Conservation (phyloP, 37 sponge, comb jelly and placozoan species). For the Spongilla lacustris region DNA sequence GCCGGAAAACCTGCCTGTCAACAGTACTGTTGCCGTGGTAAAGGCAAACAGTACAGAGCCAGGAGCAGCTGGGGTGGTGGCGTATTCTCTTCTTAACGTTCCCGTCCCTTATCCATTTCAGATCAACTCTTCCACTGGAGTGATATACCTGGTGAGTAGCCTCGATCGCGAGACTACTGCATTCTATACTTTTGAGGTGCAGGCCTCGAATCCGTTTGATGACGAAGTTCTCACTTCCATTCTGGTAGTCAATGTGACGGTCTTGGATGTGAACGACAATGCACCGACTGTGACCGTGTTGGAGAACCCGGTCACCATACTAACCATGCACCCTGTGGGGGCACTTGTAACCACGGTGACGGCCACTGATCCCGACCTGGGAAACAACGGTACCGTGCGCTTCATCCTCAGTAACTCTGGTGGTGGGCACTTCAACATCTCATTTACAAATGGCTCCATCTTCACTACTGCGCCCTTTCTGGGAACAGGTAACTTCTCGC, state of each 20-base stretch:
- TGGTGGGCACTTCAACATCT: slow-evolving; percentile 29
- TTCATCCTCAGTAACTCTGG: slow-evolving; percentile 19
- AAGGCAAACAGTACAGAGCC: slow-evolving; percentile 53
- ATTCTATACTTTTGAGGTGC: slow-evolving; percentile 24
- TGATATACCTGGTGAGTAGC: background rate
- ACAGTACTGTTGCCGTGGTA: slow-evolving; percentile 8
- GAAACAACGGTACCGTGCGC: background rate
- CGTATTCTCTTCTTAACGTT: slow-evolving; percentile 4
- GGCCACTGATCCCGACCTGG: slow-evolving; percentile 63
- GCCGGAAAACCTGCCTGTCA: slow-evolving; percentile 9
- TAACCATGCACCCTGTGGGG: background rate
- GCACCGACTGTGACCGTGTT: slow-evolving; percentile 22
- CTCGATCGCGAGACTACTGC: slow-evolving; percentile 58
- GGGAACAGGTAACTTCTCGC: slow-evolving; percentile 1
- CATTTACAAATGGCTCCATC: slow-evolving; percentile 21
- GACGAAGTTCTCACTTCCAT: slow-evolving; percentile 4
- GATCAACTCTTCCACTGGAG: slow-evolving; percentile 20
- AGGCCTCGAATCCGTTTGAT: slow-evolving; percentile 52
- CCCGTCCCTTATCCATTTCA: slow-evolving; percentile 18
- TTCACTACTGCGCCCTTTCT: background rate
- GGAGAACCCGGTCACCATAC: slow-evolving; percentile 2
- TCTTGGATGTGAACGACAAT: slow-evolving; percentile 68
- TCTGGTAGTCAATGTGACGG: slow-evolving; percentile 9
- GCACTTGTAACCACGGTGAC: slow-evolving; percentile 19
- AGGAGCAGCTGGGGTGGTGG: slow-evolving; percentile 16